These are phyloP conservation scores for Drosophila sp. DNA, from an alignment of 1,140 invertebrate genomes.

Conservation along the genomic window DNA sequence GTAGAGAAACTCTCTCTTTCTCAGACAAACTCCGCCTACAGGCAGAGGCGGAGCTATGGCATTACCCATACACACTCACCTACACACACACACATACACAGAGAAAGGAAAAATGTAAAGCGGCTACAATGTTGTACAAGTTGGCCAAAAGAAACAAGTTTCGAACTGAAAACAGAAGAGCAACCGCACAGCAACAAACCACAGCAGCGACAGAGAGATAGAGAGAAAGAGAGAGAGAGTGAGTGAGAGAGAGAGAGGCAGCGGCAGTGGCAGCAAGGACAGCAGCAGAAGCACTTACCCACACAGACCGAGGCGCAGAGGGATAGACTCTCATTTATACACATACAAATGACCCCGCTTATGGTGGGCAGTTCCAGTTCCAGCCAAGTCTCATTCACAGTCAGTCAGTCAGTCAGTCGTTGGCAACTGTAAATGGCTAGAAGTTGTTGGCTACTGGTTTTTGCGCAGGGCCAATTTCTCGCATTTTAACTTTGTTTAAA, in stretches of 20 bases:
- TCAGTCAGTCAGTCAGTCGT: slow-evolving; percentile 10
- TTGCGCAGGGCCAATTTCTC: slow-evolving; percentile 70
- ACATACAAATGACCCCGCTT: not conserved
- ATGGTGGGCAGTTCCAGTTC: slow-evolving; percentile 49
- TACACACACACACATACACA: slow-evolving; percentile 13
- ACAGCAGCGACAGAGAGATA: slow-evolving; percentile 25
- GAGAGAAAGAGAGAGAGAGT: slow-evolving; percentile 10
- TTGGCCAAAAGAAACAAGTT: slow-evolving; percentile 78
- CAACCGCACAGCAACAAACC: slow-evolving; percentile 12
- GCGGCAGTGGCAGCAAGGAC: slow-evolving; percentile 44
- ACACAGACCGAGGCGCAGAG: slow-evolving; percentile 5
- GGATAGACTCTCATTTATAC: slow-evolving; percentile 15
- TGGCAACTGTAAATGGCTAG: slow-evolving; percentile 78
- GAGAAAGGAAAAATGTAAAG: slow-evolving; percentile 58
- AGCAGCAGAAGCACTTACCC: slow-evolving; percentile 22
- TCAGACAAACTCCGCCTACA: slow-evolving; percentile 57
- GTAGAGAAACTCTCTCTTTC: slow-evolving; percentile 3
- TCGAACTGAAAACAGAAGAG: slow-evolving; percentile 59
- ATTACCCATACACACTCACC: slow-evolving; percentile 12
- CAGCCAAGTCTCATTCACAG: slow-evolving; percentile 38
- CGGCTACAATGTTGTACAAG: slow-evolving; percentile 76
- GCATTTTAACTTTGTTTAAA: slow-evolving; percentile 80
- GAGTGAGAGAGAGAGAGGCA: not conserved
- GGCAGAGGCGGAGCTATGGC: slow-evolving; percentile 53
- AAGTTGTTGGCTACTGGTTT: slow-evolving; percentile 66